Conservation (phyloP, 2,888 invertebrate species). For the Metallyticus violacea region DNA sequence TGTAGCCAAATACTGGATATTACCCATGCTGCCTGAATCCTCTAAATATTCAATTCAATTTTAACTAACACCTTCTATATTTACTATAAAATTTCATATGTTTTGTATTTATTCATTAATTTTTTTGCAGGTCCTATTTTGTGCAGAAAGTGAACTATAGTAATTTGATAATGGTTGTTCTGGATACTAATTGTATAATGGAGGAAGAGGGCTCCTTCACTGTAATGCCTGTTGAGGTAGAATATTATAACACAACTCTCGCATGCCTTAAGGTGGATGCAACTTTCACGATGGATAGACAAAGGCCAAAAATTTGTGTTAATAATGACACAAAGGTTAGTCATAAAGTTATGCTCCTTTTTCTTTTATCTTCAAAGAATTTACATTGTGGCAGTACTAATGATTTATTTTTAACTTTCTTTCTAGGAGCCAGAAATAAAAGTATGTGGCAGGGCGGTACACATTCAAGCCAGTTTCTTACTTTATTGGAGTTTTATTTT, state of each 20-base stretch:
- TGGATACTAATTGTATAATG: slow-evolving; percentile 53
- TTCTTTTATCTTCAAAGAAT: too few species aligned
- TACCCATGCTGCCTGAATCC: too few species aligned
- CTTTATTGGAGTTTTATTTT: background rate
- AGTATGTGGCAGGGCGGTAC: background rate
- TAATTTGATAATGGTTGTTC: slow-evolving; percentile 83
- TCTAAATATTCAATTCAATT: too few species aligned
- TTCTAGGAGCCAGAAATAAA: background rate
- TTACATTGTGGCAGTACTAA: background rate
- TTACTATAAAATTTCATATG: background rate
- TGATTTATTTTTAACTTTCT: background rate
- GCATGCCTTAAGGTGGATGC: background rate
- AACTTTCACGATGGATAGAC: background rate
- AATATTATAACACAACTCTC: background rate
- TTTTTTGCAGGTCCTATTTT: slow-evolving; percentile 40
- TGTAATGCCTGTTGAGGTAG: background rate
- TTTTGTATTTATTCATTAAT: background rate
- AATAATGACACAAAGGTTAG: background rate
- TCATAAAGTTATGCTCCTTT: background rate
- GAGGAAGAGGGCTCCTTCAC: background rate
- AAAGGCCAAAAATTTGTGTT: background rate
- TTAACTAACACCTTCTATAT: too few species aligned
- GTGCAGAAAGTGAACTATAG: slow-evolving; percentile 58
- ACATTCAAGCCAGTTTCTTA: background rate
- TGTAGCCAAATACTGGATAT: too few species aligned